Evolutionary conservation across 2,113 vertebrate species (phyloP), one percentile per base, ranked within the genome.

Genomic region (Eurypyga helias): DNA sequence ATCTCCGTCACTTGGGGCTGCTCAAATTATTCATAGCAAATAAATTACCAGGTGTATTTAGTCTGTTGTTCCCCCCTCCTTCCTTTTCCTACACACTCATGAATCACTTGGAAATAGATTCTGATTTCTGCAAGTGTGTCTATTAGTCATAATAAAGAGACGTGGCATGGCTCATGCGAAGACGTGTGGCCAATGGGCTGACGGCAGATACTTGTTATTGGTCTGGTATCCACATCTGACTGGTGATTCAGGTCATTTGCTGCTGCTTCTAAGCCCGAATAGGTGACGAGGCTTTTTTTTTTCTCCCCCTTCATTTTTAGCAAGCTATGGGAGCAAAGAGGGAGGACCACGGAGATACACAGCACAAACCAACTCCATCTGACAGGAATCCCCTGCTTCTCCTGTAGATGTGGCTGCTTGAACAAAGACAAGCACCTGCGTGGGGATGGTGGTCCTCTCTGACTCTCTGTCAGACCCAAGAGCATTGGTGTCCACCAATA

Each of bases 31-130:
- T 97, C 97, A 95, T 64, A 94, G 86, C 95, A 89, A 91, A 97
- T 94, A 94, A 95, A 95, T 92, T 96, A 86, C 96, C 95, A 94
- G 92, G 85, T 95, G 93, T 90, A 84, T 95, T 97, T 94, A 96
- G 85, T 11, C 87, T 93, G 87, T 83, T 82, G 73, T 88, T 67
- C 7, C 8, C 23, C 9, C 17, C 34, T 14, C 2, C 6, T 58
- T 23, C 46, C 46, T 89, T 90, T 92, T 70, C 83, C 79, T 93
- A 43, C 71, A 49, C 0, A 2, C 51, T 95, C 88, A 84, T 93
- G 96, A 93, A 92, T 97, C 93, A 87, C 83, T 78, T 81, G 80
- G 83, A 96, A 96, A 93, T 87, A 67, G 60, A 89, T 75, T 92
- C 71, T 96, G 93, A 93, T 83, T 96, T 90, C 88, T 95, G 90